Conservation (phyloP, 2,888 invertebrate genomes). For the Falcaria lacertinaria region DNA sequence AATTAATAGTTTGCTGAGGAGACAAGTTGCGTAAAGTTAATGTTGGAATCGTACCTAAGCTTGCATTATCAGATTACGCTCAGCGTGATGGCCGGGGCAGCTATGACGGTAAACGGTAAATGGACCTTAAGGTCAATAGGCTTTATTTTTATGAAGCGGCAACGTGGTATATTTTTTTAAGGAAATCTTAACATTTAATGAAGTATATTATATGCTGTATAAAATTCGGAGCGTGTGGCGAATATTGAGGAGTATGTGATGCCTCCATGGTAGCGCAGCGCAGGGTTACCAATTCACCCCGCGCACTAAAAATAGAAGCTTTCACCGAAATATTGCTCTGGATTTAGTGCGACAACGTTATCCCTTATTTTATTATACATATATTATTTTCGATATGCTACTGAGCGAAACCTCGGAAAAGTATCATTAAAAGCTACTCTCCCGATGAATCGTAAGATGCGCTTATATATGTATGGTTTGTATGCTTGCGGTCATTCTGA, state of each 20-base stretch:
- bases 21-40: background rate
- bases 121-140: background rate
- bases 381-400: no score
- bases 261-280: constrained; percentile 4
- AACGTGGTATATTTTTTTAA: background rate
- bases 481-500: background rate
- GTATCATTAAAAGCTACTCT: background rate
- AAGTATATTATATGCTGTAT: background rate
- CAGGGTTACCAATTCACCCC: constrained; percentile 25
- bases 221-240: background rate
- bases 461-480: no score
- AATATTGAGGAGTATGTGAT: background rate
- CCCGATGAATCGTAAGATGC: background rate
- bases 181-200: background rate
- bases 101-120: no score
- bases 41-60: no score
- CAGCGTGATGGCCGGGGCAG: background rate
- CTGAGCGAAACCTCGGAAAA: background rate
- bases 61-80: background rate
- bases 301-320: constrained; percentile 42
- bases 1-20: background rate
- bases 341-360: constrained; percentile 25
- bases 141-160: background rate
- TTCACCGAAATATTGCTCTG: constrained; percentile 40
- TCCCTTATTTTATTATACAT: background rate